Conservation (phyloP, 2,888 invertebrate genomes). For the Campaea margaritaria region DNA sequence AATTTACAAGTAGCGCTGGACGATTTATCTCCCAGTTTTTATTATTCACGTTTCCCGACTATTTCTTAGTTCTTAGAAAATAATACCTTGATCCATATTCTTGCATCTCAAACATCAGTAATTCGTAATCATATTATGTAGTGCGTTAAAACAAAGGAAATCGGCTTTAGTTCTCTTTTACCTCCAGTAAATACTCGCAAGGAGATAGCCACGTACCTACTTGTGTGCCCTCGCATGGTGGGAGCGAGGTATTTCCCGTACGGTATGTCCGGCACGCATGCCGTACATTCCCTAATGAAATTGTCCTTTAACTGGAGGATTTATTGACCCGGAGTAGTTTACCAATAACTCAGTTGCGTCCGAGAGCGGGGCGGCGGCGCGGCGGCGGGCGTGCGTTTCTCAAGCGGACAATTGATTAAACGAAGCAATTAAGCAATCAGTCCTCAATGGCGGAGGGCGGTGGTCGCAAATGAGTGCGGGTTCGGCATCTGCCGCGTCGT, state of each 20-base stretch:
- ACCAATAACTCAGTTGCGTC: conserved; percentile 66
- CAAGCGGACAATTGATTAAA: conserved; percentile 84
- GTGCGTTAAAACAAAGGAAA: too few relatives aligned
- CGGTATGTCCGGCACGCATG: conserved; percentile 34
- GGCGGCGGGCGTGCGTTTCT: conserved; percentile 64
- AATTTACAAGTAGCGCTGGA: conserved; percentile 22
- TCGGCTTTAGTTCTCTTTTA: too few relatives aligned
- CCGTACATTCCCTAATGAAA: conserved; percentile 62
- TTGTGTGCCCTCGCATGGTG: conserved; percentile 6
- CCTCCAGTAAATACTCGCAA: conserved; percentile 7
- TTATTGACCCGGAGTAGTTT: conserved; percentile 73
- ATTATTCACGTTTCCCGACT: conserved; percentile 14
- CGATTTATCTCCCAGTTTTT: conserved; percentile 20
- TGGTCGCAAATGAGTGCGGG: conserved; percentile 81
- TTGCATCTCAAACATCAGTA: too few relatives aligned
- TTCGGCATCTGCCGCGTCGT: conserved; percentile 63
- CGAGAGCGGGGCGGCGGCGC: conserved; percentile 43
- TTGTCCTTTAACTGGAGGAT: conserved; percentile 71
- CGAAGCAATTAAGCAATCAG: conserved; percentile 85
- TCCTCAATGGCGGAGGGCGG: conserved; percentile 72
- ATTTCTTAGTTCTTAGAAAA: too few relatives aligned
- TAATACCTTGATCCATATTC: too few relatives aligned
- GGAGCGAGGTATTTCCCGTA: conserved; percentile 25
- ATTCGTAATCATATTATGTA: too few relatives aligned
- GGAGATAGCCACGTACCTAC: too few relatives aligned